A percentile compares a stretch with the other conserved stretches of the same genome.
These are phyloP conservation scores for Larimichthys polyactis DNA, from an alignment of 2,113 vertebrate genomes.

Conservation along the genomic window DNA sequence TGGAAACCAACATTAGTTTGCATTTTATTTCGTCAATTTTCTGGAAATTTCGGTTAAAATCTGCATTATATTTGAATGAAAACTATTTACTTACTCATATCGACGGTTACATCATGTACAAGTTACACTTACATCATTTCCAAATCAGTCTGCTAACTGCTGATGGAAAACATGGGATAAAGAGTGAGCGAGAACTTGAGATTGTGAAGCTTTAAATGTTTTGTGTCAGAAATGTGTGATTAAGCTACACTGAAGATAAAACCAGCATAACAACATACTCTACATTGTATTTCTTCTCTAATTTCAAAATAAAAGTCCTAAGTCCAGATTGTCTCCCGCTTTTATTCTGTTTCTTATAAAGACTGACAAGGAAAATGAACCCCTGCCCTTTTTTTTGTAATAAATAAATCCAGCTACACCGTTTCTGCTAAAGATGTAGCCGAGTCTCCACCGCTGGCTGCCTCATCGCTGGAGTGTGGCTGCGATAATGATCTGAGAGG, in stretches of 20 bases:
- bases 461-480: constrained; percentile 54
- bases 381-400: not conserved
- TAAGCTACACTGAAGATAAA: not conserved
- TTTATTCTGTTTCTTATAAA: constrained; percentile 10
- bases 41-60: not conserved
- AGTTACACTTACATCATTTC: not conserved
- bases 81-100: not conserved
- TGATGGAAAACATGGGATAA: not conserved
- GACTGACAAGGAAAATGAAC: not conserved
- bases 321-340: not conserved
- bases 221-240: not conserved
- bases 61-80: not conserved
- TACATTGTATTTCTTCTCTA: not conserved
- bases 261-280: not conserved
- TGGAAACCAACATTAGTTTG: not conserved
- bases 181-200: not conserved
- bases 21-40: not conserved
- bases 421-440: constrained; percentile 34
- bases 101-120: not conserved
- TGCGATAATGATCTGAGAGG: constrained; percentile 62
- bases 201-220: not conserved
- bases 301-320: constrained; percentile 20
- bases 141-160: not conserved
- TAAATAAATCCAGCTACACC: constrained; percentile 41
- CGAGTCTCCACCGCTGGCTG: constrained; percentile 36